phyloP scores from a whole-genome alignment of 2,888 invertebrate species.

The Cinara cedri region DNA sequence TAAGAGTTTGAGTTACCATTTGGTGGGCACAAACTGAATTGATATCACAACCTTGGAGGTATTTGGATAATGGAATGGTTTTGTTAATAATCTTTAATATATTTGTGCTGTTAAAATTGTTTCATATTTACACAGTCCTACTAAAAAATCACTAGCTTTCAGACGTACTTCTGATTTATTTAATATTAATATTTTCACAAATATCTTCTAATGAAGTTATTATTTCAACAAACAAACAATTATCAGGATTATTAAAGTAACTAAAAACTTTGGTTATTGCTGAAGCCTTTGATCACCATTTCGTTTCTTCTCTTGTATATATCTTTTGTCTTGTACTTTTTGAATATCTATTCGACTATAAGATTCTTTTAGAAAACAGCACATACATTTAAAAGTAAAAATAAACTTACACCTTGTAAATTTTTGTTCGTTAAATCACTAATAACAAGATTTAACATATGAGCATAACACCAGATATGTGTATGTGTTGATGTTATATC shows the following conservation, averaged over 20 bases:
- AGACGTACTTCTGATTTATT: neutral
- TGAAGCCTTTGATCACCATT: slow-evolving; percentile 4
- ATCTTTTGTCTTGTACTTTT: neutral
- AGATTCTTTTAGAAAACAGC: slow-evolving; percentile 13
- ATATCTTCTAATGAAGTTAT: slow-evolving; percentile 24
- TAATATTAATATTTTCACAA: slow-evolving; percentile 13
- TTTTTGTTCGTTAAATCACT: no score
- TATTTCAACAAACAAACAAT: slow-evolving; percentile 25
- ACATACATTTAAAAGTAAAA: neutral
- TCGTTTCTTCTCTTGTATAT: slow-evolving; percentile 4
- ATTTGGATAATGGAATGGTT: slow-evolving; percentile 23
- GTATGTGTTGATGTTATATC: no score
- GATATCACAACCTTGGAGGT: slow-evolving; percentile 14
- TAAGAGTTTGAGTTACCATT: slow-evolving; percentile 11
- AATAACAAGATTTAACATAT: no score
- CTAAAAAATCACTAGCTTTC: slow-evolving; percentile 16
- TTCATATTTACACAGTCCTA: slow-evolving; percentile 13
- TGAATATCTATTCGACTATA: slow-evolving; percentile 4
- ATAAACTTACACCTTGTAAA: slow-evolving; percentile 16
- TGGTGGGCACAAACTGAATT: slow-evolving; percentile 12
- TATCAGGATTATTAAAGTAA: slow-evolving; percentile 3
- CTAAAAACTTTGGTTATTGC: slow-evolving; percentile 16
- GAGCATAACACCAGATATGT: no score
- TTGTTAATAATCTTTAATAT: slow-evolving; percentile 27
- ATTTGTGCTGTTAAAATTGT: slow-evolving; percentile 24